phyloP scores from a whole-genome alignment of 2,888 invertebrate species.

The Aporophyla lueneburgensis region DNA sequence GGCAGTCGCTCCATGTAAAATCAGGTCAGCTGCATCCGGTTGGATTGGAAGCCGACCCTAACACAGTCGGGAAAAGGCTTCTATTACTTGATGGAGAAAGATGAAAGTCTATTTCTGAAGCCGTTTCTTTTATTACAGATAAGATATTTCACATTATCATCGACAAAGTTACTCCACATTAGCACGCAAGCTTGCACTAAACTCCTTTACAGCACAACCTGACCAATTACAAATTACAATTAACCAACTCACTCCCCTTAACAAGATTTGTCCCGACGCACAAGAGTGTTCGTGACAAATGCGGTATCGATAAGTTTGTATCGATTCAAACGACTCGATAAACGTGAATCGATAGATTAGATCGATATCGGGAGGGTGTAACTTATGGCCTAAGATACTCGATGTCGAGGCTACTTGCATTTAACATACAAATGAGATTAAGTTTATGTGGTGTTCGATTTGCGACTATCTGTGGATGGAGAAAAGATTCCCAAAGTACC shows the following conservation, averaged over 20 bases:
- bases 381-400: constrained; percentile 78
- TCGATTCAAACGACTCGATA: constrained; percentile 84
- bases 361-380: constrained; percentile 79
- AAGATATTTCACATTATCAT: neutral
- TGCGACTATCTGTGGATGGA: constrained; percentile 6
- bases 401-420: constrained; percentile 60
- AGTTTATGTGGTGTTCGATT: constrained; percentile 33
- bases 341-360: constrained; percentile 87
- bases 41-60: too few species aligned
- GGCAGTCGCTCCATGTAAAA: too few species aligned
- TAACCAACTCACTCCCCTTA: constrained; percentile 62
- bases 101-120: neutral
- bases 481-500: neutral
- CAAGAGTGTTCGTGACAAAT: constrained; percentile 86
- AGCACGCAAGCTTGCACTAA: constrained; percentile 9
- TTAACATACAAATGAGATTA: constrained; percentile 71
- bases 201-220: constrained; percentile 5
- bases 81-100: too few species aligned
- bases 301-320: constrained; percentile 81
- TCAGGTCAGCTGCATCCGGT: too few species aligned
- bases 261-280: constrained; percentile 64
- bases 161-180: neutral
- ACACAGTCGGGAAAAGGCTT: too few species aligned
- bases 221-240: constrained; percentile 55
- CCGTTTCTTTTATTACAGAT: neutral